Evolutionary conservation across 2,888 invertebrate species (phyloP).

Genomic region (Callosobruchus maculatus): DNA sequence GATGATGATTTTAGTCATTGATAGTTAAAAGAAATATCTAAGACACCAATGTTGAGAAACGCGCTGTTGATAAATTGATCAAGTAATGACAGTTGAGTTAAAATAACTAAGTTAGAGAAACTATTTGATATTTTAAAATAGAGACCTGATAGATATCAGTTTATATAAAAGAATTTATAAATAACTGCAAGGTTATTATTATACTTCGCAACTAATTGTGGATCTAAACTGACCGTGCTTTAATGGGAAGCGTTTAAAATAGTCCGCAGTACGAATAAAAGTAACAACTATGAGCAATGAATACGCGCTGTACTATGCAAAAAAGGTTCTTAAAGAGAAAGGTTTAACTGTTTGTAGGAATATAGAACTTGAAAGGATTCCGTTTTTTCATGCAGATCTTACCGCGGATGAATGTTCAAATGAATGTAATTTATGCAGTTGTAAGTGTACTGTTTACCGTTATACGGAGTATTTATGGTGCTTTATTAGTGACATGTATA

Average conservation of each 20-base stretch:
- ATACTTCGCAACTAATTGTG: background rate
- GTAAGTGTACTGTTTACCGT: background rate
- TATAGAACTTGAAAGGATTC: background rate
- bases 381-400: background rate
- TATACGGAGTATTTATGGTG: background rate
- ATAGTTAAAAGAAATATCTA: too few species aligned
- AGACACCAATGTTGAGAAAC: too few species aligned
- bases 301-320: background rate
- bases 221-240: background rate
- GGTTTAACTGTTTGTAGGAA: background rate
- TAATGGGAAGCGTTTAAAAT: background rate
- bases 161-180: too few species aligned
- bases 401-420: too few species aligned
- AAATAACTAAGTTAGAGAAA: too few species aligned
- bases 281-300: background rate
- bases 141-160: too few species aligned
- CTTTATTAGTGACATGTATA: background rate
- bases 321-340: background rate
- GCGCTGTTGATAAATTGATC: too few species aligned
- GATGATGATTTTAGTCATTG: too few species aligned
- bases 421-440: background rate
- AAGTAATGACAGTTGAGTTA: too few species aligned
- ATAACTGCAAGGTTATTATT: too few species aligned
- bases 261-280: background rate
- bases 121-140: too few species aligned